Evolutionary conservation across 1,140 invertebrate genomes (phyloP), one percentile per base, ranked within the genome.

Genomic region (Drosophila saltans): DNA sequence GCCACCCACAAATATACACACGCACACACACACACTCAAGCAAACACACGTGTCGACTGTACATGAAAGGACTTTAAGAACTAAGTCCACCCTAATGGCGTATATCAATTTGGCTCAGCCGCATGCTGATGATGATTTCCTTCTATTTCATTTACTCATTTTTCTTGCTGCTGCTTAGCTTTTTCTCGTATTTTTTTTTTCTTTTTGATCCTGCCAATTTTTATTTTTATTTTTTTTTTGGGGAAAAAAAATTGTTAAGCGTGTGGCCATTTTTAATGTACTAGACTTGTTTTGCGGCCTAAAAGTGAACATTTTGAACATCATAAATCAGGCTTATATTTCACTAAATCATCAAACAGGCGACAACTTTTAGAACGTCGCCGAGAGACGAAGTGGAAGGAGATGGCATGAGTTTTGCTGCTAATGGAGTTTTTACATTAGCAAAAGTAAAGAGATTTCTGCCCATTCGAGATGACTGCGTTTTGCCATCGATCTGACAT

Each of bases 321-420:
- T 91, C 90, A 91, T 91, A 90, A 91, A 91, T 91, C 90, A 91
- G 78, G 82, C 86, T 91, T 90, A 91, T 76, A 88, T 91, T 90
- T 89, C 85, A 78, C 64, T 88, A 84, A 91, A 88, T 91, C 90
- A 91, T 90, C 90, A 81, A 81, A 65, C 66, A 74, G 80, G 83
- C 83, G 83, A 88, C 83, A 88, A 77, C 59, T 72, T 88, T 80
- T 69, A 60, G 68, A 24, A 63, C 41, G 57, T 1, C 68, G 59
- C 43, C 63, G 65, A 45, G 30, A 45, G 60, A 16, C 16, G 72
- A 64, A 67, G 59, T 67, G 63, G 10, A 24, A 41, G 66, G 36
- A 40, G 45, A 45, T 48, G 56, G 80, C 83, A 67, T 80, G 76
- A 88, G 69, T 69, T 16, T 16, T 81, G 82, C 83, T 86, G 26